Evolutionary conservation across 2,113 vertebrate genomes (phyloP).

Genomic region (Sciurus niger): DNA sequence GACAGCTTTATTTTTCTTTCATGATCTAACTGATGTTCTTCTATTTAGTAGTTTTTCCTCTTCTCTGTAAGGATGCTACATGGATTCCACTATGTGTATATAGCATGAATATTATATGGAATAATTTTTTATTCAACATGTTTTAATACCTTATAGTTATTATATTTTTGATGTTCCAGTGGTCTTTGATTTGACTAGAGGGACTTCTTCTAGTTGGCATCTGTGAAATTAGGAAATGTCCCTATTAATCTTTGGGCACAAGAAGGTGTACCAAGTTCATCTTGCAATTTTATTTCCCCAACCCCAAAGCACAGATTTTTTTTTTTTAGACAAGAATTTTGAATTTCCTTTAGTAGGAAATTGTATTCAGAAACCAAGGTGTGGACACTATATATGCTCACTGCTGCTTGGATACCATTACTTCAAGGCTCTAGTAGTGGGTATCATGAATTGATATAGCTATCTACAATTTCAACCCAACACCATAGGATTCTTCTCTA

Average conservation of each 20-base stretch:
- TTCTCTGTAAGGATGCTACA: too few relatives aligned
- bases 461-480: neutral
- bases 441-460: neutral
- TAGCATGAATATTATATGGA: neutral
- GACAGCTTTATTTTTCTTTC: too few relatives aligned
- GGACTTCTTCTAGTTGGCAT: neutral
- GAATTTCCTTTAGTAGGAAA: neutral
- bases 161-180: neutral
- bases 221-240: neutral
- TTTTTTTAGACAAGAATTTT: neutral
- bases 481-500: neutral
- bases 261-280: neutral
- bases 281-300: neutral
- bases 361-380: neutral
- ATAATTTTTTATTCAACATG: neutral
- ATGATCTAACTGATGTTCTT: too few relatives aligned
- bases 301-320: neutral
- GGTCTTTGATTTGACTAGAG: neutral
- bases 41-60: too few relatives aligned
- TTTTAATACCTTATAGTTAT: neutral
- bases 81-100: neutral
- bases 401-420: neutral
- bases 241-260: neutral
- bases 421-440: neutral
- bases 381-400: neutral